These are phyloP conservation scores for Heterocephalus glaber DNA, from an alignment of 2,113 vertebrate genomes.

Conservation along the genomic window DNA sequence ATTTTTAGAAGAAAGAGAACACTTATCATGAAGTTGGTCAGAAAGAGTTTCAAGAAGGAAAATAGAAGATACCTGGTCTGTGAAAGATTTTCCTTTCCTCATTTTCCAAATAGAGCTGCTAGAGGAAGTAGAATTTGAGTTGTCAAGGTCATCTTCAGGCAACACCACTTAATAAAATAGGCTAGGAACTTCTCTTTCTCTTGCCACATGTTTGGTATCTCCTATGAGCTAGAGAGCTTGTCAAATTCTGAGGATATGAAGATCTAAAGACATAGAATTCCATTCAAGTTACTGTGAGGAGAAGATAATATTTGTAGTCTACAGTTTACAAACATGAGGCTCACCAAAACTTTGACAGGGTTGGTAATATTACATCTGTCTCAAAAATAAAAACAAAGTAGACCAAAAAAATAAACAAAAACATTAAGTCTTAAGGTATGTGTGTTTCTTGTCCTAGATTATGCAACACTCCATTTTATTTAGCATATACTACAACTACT, in stretches of 20 bases:
- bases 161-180: neutral
- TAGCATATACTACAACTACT: neutral
- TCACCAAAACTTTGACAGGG: neutral
- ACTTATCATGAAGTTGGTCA: neutral
- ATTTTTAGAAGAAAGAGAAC: constrained; percentile 37
- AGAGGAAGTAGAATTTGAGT: neutral
- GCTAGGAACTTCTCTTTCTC: neutral
- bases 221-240: neutral
- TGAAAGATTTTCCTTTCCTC: neutral
- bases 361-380: neutral
- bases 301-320: neutral
- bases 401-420: neutral
- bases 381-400: neutral
- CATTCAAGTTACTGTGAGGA: neutral
- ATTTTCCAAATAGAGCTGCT: neutral
- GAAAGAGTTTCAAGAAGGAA: neutral
- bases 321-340: neutral
- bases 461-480: neutral
- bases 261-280: neutral
- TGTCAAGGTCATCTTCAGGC: neutral
- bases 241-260: neutral
- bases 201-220: neutral
- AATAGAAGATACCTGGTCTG: neutral
- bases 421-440: neutral
- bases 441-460: neutral